Evolutionary conservation across 2,888 invertebrate species (phyloP), one percentile per base, ranked within the genome.

Genomic region (Choreutis nemorana): DNA sequence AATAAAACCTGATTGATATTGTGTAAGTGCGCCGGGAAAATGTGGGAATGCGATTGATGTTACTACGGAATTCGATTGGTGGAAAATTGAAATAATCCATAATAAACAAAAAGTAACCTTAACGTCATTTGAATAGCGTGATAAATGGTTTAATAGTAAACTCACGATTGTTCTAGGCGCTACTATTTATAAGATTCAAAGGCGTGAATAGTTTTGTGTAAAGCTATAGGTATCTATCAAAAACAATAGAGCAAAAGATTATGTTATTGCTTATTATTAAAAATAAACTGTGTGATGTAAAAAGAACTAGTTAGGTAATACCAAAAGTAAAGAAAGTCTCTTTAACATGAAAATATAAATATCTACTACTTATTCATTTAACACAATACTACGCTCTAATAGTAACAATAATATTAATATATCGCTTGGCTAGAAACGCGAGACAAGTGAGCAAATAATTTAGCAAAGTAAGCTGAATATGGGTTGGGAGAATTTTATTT

Each of bases 1-100:
- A 77, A 78, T 77, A 78, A 78, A 78, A 78, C 72, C 73, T 75
- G 78, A 78, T 78, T 78, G 77, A 78, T 78, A 78, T 77, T 77
- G 78, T 77, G 75, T 75, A 77, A 77, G 78, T 77, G 77, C 72
- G 61, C 67, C 49, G 67, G 75, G 78, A 71, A 78, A 78, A 78
- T 77, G 78, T 78, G 78, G 78, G 75, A 78, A 78, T 71, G 70
- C 71, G 70, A 78, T 78, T 78, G 77, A 78, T 77, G 77, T 70
- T 71, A 70, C 71, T 64, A 65, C 70, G 66, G 66, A 77, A 78
- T 77, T 73, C 77, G 70, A 75, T 77, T 72, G 66, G 64, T 60
- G 68, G 75, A 68, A 75, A 78, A 78, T 78, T 77, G 77, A 77
- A 78, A 77, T 21, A 21, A 21, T 21, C 8, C 10, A 21, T 3